Evolutionary conservation across 92 coral and sea anemone species (phyloP).

Genomic region (Phenganax subtilis): DNA sequence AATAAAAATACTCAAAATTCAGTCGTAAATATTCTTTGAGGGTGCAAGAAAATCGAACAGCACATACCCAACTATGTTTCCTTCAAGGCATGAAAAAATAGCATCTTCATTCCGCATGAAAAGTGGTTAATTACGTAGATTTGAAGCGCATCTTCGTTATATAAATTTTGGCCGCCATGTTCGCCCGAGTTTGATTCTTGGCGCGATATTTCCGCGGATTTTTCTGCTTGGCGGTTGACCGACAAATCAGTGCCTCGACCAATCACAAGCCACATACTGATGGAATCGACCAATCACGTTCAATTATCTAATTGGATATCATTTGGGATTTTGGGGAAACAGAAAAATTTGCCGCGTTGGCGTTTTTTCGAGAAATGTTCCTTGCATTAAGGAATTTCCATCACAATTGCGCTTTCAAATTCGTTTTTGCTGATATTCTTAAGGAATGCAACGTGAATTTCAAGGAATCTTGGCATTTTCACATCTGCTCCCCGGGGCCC

Average conservation of each 20-base stretch:
- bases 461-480: no score
- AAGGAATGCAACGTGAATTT: no score
- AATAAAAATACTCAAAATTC: not conserved
- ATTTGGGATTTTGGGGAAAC: no score
- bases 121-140: not conserved
- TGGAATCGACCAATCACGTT: not conserved
- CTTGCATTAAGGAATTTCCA: no score
- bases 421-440: no score
- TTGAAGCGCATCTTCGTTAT: conserved; percentile 16
- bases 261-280: not conserved
- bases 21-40: not conserved
- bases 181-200: conserved; percentile 29
- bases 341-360: no score
- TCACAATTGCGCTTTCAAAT: no score
- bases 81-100: not conserved
- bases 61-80: not conserved
- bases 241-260: not conserved
- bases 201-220: conserved; percentile 44
- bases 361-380: no score
- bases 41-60: not conserved
- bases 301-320: no score
- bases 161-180: not conserved
- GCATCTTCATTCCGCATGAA: not conserved
- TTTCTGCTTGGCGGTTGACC: conserved; percentile 24
- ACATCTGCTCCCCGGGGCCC: no score